Base-by-base conservation (phyloP, 1,140 invertebrate species). In the Atopsyche davidsoni region DNA sequence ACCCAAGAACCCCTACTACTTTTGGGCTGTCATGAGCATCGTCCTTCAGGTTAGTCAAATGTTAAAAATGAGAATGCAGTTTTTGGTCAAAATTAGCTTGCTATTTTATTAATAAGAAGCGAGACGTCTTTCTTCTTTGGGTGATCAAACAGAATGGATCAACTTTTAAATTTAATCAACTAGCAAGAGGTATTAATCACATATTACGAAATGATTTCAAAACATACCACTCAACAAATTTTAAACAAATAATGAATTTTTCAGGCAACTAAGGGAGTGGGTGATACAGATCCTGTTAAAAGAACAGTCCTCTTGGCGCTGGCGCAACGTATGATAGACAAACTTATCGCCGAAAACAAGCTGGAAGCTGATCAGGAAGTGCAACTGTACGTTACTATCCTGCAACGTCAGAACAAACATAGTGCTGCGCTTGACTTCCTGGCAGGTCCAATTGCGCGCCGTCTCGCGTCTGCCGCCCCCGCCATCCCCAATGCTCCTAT, bases 21-120 rank as follows among this genome's bases (percentile, higher is more conserved):
- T 96, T 68, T 98, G 95, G 96, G 87, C 88, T 47, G 85, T 97
- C 11, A 96, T 96, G 86, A 96, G 92, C 66, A 82, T 94, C 63
- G 85, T 96, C 13, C 85, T 97, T 77, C 92, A 96, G 77, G 89
- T 89, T 44, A 45, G 3, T 16, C 11, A 4, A 31, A 45, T n/a
- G n/a, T n/a, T n/a, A n/a, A n/a, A n/a, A n/a, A 28, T 28, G n/a
- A 28, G 25, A 28, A 28, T 7, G n/a, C n/a, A n/a, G n/a, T n/a
- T n/a, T n/a, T n/a, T n/a, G n/a, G n/a, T n/a, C n/a, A n/a, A n/a
- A n/a, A n/a, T n/a, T n/a, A n/a, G n/a, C n/a, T n/a, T n/a, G n/a
- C n/a, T n/a, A n/a, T n/a, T n/a, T n/a, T n/a, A n/a, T n/a, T n/a
- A n/a, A n/a, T n/a, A n/a, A n/a, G n/a, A n/a, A n/a, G n/a, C n/a